Base-by-base conservation (phyloP, 2,797 vertebrate genomes). In the Sternarchorhynchus goeldii region DNA sequence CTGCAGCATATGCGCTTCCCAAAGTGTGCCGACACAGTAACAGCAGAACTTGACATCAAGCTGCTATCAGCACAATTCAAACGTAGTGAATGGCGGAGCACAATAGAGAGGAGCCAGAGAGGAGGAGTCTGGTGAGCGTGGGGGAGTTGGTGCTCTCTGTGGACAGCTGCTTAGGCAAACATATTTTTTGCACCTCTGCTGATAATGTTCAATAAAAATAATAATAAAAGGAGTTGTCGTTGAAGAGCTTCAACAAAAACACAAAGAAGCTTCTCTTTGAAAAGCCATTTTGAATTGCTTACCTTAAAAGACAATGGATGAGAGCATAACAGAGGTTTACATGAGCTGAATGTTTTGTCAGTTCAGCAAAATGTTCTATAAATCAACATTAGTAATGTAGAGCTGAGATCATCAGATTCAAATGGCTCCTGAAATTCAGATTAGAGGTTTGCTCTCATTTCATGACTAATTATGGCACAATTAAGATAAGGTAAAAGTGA, bases 31-130 rank as follows among this genome's bases (percentile, higher is more conserved):
- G 79, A 76, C 68, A 82, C 79, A 87, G 92, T 91, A 91, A 89
- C 85, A 88, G 84, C 84, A 76, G 81, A 83, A 85, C 77, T 53
- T 86, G 81, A 88, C 86, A 75, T 91, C 89, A 89, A 83, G 86
- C 89, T 86, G 90, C 90, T 91, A 89, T 91, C 88, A 88, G 86
- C 86, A 86, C 87, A 85, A 90, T 88, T 86, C 86, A 86, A 87
- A 92, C 91, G 90, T 89, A 68, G 57, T 34, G 79, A 57, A 21
- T 57, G 53, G 73, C 41, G 2, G 29, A n/a, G 7, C 14, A 21
- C 73, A 66, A 56, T 21, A 62, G 59, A 12, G 55, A 81, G 50
- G 56, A 63, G 70, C n/a, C 81, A 73, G 80, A 75, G n/a, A 53
- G 34, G 73, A 55, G 10, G 69, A 75, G 50, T 62, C 5, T 50